phyloP scores from a whole-genome alignment of 2,113 vertebrate genomes.

The Tragelaphus strepsiceros region DNA sequence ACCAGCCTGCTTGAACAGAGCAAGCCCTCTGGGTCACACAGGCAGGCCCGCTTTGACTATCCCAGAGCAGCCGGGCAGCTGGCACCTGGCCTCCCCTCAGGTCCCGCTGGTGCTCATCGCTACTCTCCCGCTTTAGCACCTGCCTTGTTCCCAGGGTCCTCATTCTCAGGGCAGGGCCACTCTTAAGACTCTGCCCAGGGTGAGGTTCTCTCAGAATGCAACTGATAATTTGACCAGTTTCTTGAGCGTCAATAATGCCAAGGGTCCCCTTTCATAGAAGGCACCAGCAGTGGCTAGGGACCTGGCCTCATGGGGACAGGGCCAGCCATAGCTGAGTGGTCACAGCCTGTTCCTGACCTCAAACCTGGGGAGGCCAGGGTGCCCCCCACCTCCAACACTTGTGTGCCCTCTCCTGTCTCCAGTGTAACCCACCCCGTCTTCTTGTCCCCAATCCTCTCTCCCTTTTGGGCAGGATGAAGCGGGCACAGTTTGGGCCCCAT shows the following conservation, averaged over 20 bases:
- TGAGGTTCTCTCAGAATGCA: neutral
- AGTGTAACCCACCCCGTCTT: constrained; percentile 59
- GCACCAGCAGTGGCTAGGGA: neutral
- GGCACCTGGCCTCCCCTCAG: neutral
- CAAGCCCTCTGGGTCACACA: neutral
- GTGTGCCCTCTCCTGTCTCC: neutral
- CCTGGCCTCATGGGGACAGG: neutral
- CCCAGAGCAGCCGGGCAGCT: neutral
- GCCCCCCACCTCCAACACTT: neutral
- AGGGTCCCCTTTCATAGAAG: neutral
- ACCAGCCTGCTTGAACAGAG: neutral
- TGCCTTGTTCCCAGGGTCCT: neutral
- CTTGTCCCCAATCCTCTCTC: constrained; percentile 47
- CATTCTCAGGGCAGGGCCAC: neutral
- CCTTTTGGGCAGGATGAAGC: constrained; percentile 89
- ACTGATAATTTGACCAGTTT: neutral
- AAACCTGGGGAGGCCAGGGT: neutral
- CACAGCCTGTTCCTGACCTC: neutral
- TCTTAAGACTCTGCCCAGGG: neutral
- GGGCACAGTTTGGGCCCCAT: constrained; percentile 95
- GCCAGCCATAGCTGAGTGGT: neutral
- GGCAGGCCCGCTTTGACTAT: neutral
- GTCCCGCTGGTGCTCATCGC: neutral
- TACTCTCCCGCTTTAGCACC: too few relatives aligned
- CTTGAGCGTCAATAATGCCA: neutral